Base-by-base conservation (phyloP, 2,888 invertebrate genomes). In the Microdon myrmicae region DNA sequence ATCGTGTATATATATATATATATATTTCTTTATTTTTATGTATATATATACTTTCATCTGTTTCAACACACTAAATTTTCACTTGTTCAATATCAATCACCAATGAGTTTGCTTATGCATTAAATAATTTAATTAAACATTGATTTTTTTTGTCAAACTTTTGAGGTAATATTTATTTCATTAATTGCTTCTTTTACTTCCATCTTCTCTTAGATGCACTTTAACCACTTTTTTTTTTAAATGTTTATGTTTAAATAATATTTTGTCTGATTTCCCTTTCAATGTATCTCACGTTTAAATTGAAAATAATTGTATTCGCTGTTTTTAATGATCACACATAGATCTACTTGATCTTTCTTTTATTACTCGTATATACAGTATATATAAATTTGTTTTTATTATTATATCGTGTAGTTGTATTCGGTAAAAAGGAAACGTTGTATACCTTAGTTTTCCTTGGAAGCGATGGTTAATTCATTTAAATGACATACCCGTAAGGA, bases 291-390 rank as follows among this genome's bases (percentile, higher is more conserved):
- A 44, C 17, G 25, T 28, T 28, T 54, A 32, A 13, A 44, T 48
- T 47, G 26, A 43, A 34, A 39, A 41, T 22, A 23, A 41, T 19
- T 37, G 37, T 58, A 47, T 66, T 66, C 66, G 66, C 66, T 66
- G 66, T 66, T 28, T 44, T 48, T 17, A 54, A 66, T n/a, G n/a
- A n/a, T 66, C 66, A 66, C 66, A 59, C 59, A 7, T 59, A 35
- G 35, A 44, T 55, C 3, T 20, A 31, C 29, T 49, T 43, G 25
- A 48, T 53, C 51, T 41, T 12, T 22, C 13, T 3, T 39, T 41
- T 31, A 10, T 14, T 26, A 17, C 28, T 29, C n/a, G n/a, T n/a
- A n/a, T n/a, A n/a, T n/a, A n/a, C n/a, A n/a, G n/a, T n/a, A n/a
- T n/a, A n/a, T n/a, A n/a, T 28, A 10, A 26, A 1, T 26, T n/a